Conservation (phyloP, 2,113 vertebrate genomes). For the Taxidea taxus region DNA sequence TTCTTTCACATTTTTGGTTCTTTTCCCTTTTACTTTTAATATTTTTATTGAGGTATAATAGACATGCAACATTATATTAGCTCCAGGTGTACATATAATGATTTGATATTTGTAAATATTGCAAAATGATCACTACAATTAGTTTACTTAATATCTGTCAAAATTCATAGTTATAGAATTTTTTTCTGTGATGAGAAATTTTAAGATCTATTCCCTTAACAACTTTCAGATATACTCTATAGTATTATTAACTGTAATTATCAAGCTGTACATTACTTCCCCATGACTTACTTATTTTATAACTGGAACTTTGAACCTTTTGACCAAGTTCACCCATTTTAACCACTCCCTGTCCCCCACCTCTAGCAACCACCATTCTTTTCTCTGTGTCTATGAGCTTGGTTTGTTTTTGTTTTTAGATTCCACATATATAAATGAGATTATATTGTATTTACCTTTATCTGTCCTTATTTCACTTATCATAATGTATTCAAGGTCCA, state of each 20-base stretch:
- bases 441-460: neutral
- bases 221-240: neutral
- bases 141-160: neutral
- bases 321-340: neutral
- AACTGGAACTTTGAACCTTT: neutral
- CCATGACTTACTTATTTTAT: neutral
- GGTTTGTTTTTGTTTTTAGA: neutral
- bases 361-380: neutral
- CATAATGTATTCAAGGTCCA: neutral
- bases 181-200: neutral
- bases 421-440: neutral
- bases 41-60: neutral
- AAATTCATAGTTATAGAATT: neutral
- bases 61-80: neutral
- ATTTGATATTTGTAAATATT: neutral
- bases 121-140: neutral
- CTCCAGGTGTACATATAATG: neutral
- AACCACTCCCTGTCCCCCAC: neutral
- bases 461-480: neutral
- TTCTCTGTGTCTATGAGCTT: neutral
- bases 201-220: neutral
- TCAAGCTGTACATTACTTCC: neutral
- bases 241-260: neutral
- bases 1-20: neutral
- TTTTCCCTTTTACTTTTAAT: neutral